Percentiles rank a stretch among this genome's conserved stretches.
Conservation (phyloP, 2,888 invertebrate species). For the Bugula neritina region DNA sequence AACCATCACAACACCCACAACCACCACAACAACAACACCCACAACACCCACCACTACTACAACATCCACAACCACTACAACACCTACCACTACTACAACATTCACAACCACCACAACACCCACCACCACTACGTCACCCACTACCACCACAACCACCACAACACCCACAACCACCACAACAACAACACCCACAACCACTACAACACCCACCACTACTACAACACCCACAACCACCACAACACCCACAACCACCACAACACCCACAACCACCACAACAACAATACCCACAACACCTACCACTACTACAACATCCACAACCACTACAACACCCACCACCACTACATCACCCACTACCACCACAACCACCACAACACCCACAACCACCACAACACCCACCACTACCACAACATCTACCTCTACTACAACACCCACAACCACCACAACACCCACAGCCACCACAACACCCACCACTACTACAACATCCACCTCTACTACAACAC, state of each 20-base stretch:
- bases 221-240: background rate
- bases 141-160: background rate
- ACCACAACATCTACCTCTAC: background rate
- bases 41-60: background rate
- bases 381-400: background rate
- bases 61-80: background rate
- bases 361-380: background rate
- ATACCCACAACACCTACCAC: background rate
- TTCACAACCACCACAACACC: background rate
- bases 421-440: background rate
- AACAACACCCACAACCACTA: background rate
- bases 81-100: background rate
- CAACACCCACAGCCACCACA: background rate
- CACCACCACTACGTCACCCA: background rate
- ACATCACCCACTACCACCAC: background rate
- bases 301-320: background rate
- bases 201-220: background rate
- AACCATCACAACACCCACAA: background rate
- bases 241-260: background rate
- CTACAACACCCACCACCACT: background rate
- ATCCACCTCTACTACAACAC: background rate
- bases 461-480: background rate
- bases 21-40: constrained; percentile 12
- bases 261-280: background rate
- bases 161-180: background rate